Conservation (phyloP, 2,113 vertebrate species). For the Gambusia affinis region DNA sequence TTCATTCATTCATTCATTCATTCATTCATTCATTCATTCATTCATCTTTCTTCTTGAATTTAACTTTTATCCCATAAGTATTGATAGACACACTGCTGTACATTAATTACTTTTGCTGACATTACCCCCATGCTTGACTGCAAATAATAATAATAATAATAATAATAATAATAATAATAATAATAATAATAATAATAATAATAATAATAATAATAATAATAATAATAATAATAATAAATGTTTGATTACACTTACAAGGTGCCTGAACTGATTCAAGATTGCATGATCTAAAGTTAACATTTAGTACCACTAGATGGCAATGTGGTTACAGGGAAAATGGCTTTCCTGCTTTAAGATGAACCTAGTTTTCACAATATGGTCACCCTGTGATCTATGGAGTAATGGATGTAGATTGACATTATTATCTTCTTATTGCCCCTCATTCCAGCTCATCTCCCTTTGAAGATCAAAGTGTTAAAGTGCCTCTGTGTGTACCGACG, state of each 20-base stretch:
- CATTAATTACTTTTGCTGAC: background rate
- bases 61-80: background rate
- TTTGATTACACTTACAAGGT: background rate
- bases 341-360: background rate
- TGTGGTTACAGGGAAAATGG: slow-evolving; percentile 52
- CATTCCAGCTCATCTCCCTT: slow-evolving; percentile 75
- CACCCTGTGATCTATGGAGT: slow-evolving; percentile 59
- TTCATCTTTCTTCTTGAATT: too few relatives aligned
- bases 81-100: background rate
- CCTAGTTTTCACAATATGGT: slow-evolving; percentile 4
- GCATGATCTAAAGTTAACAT: background rate
- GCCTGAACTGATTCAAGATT: background rate
- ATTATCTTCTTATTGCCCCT: slow-evolving; percentile 76
- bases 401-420: slow-evolving; percentile 69
- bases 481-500: slow-evolving; percentile 67
- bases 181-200: too few relatives aligned
- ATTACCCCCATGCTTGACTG: background rate
- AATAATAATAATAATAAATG: too few relatives aligned
- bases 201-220: too few relatives aligned
- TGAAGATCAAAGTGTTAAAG: slow-evolving; percentile 78
- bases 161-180: too few relatives aligned
- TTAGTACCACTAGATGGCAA: slow-evolving; percentile 70
- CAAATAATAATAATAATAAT: too few relatives aligned
- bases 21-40: too few relatives aligned
- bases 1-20: too few relatives aligned